Evolutionary conservation across 2,113 vertebrate species (phyloP).

Genomic region (Elephantulus edwardii): DNA sequence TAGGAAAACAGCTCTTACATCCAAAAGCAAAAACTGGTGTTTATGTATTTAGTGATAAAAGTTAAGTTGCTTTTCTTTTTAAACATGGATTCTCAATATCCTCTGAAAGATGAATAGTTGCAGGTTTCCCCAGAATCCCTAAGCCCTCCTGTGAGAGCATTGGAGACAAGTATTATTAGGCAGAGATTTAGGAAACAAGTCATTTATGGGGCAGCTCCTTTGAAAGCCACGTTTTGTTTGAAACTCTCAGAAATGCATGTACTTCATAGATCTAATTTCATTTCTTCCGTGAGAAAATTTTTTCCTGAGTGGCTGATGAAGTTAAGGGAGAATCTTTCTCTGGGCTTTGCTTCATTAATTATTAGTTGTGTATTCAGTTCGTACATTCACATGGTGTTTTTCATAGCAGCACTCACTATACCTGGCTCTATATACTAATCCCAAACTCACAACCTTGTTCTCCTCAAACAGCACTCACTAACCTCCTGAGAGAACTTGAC

Average conservation of each 20-base stretch:
- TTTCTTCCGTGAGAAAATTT: conserved; percentile 6
- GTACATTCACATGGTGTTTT: neutral
- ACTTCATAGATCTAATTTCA: neutral
- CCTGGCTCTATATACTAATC: neutral
- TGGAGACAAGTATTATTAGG: neutral
- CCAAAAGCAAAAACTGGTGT: conserved; percentile 42
- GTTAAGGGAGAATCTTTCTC: neutral
- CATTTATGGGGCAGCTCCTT: neutral
- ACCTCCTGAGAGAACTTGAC: neutral
- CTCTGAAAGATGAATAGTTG: neutral
- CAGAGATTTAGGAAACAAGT: conserved; percentile 22
- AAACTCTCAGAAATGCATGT: neutral
- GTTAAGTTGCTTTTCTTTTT: conserved; percentile 28
- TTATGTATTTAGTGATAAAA: conserved; percentile 37
- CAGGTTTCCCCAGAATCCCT: neutral
- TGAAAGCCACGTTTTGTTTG: neutral
- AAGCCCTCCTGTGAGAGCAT: neutral
- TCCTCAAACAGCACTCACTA: neutral
- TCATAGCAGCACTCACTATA: neutral
- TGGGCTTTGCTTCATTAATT: neutral
- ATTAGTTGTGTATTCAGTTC: conserved; percentile 3
- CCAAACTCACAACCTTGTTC: neutral
- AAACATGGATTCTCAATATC: conserved; percentile 26
- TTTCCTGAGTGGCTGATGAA: conserved; percentile 8
- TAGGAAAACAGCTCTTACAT: conserved; percentile 34